Evolutionary conservation across 2,888 invertebrate species (phyloP).

Genomic region (Macaria liturata): DNA sequence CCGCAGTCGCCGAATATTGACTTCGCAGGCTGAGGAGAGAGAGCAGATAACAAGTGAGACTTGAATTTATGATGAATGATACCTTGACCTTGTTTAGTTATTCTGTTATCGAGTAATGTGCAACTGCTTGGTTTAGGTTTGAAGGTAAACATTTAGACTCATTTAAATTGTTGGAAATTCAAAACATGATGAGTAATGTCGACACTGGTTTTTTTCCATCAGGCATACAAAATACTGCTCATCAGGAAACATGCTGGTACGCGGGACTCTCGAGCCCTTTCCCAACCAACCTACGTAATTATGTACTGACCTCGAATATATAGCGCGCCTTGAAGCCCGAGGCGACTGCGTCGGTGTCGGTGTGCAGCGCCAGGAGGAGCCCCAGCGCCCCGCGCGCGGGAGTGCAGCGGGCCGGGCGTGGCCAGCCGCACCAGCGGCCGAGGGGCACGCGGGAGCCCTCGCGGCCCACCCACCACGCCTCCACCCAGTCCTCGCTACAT

Average conservation of each 20-base stretch:
- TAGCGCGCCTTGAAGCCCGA: slow-evolving; percentile 98
- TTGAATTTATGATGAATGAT: neutral
- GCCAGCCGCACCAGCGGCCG: slow-evolving; percentile 95
- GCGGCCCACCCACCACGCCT: slow-evolving; percentile 94
- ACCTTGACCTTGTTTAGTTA: too few species aligned
- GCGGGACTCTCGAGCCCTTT: too few species aligned
- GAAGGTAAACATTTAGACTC: too few species aligned
- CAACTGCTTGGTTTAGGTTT: too few species aligned
- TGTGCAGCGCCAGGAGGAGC: slow-evolving; percentile 93
- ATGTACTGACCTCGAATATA: slow-evolving; percentile 88
- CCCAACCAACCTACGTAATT: too few species aligned
- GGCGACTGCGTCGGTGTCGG: slow-evolving; percentile 93
- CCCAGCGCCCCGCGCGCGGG: slow-evolving; percentile 94
- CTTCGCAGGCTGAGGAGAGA: slow-evolving; percentile 84
- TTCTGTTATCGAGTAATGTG: too few species aligned
- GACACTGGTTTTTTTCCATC: too few species aligned
- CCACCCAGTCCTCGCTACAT: slow-evolving; percentile 97
- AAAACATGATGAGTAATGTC: too few species aligned
- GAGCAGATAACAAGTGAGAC: neutral
- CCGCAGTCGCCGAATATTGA: slow-evolving; percentile 97
- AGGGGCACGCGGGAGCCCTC: slow-evolving; percentile 92
- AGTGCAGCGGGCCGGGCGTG: slow-evolving; percentile 97
- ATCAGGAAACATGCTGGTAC: too few species aligned
- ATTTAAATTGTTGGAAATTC: too few species aligned
- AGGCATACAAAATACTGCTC: too few species aligned